Evolutionary conservation across 2,888 invertebrate genomes (phyloP).

Genomic region (Branchinecta sandiegonensis): DNA sequence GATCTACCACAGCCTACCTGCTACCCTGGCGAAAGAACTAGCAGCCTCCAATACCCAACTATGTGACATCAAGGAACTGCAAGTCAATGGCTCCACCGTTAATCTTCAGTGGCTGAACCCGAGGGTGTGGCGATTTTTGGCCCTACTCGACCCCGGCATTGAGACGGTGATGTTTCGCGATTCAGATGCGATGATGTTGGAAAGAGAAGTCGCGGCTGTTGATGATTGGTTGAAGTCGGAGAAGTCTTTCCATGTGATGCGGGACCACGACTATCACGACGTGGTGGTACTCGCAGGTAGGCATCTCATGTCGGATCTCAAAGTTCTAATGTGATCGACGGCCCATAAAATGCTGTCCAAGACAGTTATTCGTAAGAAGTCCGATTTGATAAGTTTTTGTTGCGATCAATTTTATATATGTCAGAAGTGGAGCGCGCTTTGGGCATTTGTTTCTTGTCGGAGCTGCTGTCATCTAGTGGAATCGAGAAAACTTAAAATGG

Average conservation of each 20-base stretch:
- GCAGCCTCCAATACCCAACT: neutral
- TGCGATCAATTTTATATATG: too few species aligned
- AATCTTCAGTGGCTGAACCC: neutral
- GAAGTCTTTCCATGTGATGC: constrained; percentile 26
- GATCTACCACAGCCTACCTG: constrained; percentile 26
- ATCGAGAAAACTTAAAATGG: too few species aligned
- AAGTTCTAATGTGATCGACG: too few species aligned
- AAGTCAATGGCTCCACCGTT: neutral
- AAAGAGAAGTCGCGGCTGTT: constrained; percentile 26
- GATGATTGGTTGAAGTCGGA: constrained; percentile 25
- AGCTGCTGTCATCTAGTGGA: too few species aligned
- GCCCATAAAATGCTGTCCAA: too few species aligned
- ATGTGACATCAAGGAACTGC: neutral
- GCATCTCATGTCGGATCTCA: neutral
- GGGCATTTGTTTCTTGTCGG: too few species aligned
- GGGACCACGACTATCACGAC: constrained; percentile 25
- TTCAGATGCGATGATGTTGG: constrained; percentile 24
- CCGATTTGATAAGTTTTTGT: too few species aligned
- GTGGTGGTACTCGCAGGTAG: constrained; percentile 16
- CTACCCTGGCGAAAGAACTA: neutral
- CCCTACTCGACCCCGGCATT: constrained; percentile 26
- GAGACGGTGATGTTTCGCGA: constrained; percentile 26
- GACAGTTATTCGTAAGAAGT: too few species aligned
- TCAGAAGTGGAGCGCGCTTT: too few species aligned
- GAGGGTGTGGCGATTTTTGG: constrained; percentile 24